A percentile compares a stretch with the other conserved stretches of the same genome.
Evolutionary conservation across 2,888 invertebrate genomes (phyloP).

Genomic region (Prosapia bicincta): DNA sequence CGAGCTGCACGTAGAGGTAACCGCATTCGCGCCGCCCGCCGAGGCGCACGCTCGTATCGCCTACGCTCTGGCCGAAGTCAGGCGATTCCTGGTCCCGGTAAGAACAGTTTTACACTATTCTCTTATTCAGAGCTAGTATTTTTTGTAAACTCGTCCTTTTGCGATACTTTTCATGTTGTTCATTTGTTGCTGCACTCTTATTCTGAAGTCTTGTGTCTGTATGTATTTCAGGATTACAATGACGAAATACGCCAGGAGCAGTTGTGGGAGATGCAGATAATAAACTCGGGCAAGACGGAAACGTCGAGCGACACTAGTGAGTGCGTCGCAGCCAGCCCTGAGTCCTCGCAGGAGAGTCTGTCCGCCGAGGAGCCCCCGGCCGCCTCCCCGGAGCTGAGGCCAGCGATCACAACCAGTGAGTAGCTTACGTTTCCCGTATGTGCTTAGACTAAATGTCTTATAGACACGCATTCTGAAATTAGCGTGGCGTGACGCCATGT

Average conservation of each 20-base stretch:
- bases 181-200: too few relatives aligned
- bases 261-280: conserved; percentile 87
- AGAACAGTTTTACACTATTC: too few relatives aligned
- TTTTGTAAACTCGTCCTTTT: too few relatives aligned
- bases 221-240: conserved; percentile 82
- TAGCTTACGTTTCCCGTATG: too few relatives aligned
- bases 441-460: too few relatives aligned
- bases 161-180: too few relatives aligned
- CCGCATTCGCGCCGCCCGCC: conserved; percentile 85
- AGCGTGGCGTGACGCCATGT: too few relatives aligned
- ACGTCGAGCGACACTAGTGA: conserved; percentile 34
- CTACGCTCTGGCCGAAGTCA: conserved; percentile 75
- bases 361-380: conserved; percentile 11
- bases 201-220: neutral
- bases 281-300: conserved; percentile 53
- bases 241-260: conserved; percentile 89
- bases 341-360: conserved; percentile 22
- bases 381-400: conserved; percentile 3
- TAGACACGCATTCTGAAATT: too few relatives aligned
- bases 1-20: conserved; percentile 88
- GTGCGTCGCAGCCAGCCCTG: conserved; percentile 17
- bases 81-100: conserved; percentile 77
- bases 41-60: conserved; percentile 86
- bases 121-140: too few relatives aligned
- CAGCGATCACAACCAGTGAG: conserved; percentile 2